Conservation (phyloP, 1,140 invertebrate genomes). For the Drepana arcuata region DNA sequence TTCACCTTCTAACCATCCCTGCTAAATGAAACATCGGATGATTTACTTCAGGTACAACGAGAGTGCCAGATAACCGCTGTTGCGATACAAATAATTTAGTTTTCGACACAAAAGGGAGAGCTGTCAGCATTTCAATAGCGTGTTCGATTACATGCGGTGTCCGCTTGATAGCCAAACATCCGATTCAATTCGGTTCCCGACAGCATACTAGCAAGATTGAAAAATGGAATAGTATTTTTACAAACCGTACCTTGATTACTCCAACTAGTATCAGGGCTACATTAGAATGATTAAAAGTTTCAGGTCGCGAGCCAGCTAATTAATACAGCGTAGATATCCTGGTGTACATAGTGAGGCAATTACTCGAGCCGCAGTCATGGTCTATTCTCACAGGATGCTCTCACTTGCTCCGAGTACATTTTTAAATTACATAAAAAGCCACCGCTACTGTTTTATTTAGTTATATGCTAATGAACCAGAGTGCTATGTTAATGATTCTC, state of each 20-base stretch:
- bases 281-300: constrained; percentile 49
- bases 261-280: constrained; percentile 6
- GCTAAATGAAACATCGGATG: no score
- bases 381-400: constrained; percentile 33
- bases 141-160: constrained; percentile 41
- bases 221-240: constrained; percentile 20
- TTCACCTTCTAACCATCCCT: no score
- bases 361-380: constrained; percentile 28
- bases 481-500: no score
- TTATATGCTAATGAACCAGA: no score
- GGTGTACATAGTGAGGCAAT: constrained; percentile 36
- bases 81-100: constrained; percentile 21
- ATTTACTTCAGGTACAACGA: not conserved
- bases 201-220: constrained; percentile 10
- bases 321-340: constrained; percentile 33
- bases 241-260: constrained; percentile 3
- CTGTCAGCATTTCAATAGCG: constrained; percentile 25
- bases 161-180: constrained; percentile 28
- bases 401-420: constrained; percentile 12
- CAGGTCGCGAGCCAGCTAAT: constrained; percentile 38
- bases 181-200: constrained; percentile 23
- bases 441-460: no score
- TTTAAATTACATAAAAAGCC: constrained; percentile 23
- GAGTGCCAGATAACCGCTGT: not conserved
- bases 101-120: constrained; percentile 17